Evolutionary conservation across 2,113 vertebrate genomes (phyloP).

Genomic region (Cathartes aura): DNA sequence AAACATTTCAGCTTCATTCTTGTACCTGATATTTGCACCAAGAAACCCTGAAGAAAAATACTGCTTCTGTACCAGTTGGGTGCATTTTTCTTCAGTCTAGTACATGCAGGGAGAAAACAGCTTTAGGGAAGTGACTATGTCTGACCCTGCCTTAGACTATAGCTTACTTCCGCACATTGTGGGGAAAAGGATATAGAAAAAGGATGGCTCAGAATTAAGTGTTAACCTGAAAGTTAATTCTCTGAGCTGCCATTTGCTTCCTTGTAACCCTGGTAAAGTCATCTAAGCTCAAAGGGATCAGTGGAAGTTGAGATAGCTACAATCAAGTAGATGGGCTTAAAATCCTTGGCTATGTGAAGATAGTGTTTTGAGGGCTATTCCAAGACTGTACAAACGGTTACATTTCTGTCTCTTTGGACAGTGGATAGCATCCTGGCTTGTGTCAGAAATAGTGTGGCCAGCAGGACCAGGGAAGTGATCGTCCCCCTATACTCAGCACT

Average conservation of each 20-base stretch:
- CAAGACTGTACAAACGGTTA: not conserved
- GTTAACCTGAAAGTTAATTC: not conserved
- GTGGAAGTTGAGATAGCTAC: not conserved
- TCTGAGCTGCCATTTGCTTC: not conserved
- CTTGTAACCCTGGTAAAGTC: not conserved
- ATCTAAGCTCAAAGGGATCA: not conserved
- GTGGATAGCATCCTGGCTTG: not conserved
- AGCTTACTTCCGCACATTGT: not conserved
- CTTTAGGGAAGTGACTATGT: not conserved
- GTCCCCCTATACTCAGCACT: too few species aligned
- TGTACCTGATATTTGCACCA: slow-evolving; percentile 31
- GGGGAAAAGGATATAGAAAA: not conserved
- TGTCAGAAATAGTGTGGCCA: too few species aligned
- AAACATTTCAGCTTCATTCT: slow-evolving; percentile 20
- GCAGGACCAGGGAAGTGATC: too few species aligned
- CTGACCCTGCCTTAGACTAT: not conserved
- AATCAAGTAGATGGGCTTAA: not conserved
- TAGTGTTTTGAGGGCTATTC: not conserved
- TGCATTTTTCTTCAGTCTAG: not conserved
- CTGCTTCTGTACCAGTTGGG: not conserved
- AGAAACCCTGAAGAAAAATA: slow-evolving; percentile 21
- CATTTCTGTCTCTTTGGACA: not conserved
- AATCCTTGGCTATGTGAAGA: not conserved
- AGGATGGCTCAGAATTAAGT: not conserved
- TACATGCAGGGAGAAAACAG: not conserved